Evolutionary conservation across 2,888 invertebrate genomes (phyloP).

Genomic region (Melolontha melolontha): DNA sequence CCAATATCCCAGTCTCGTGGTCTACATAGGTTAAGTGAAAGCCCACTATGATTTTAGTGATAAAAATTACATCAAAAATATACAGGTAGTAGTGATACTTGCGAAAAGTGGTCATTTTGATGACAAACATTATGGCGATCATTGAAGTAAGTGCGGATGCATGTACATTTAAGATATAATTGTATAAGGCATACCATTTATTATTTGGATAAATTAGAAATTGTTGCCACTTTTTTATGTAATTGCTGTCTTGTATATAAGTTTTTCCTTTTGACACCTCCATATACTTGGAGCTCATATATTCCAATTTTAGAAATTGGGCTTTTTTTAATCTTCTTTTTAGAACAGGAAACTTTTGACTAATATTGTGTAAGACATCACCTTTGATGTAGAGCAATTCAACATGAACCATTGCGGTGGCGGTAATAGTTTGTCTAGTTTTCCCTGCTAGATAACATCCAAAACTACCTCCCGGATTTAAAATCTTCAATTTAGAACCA

Average conservation of each 20-base stretch:
- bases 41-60: slow-evolving; percentile 25
- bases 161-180: slow-evolving; percentile 34
- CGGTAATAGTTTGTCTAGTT: slow-evolving; percentile 44
- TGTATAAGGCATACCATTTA: slow-evolving; percentile 20
- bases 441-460: slow-evolving; percentile 24
- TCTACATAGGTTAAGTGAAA: slow-evolving; percentile 35
- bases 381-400: slow-evolving; percentile 43
- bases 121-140: slow-evolving; percentile 19
- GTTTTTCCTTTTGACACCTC: not conserved
- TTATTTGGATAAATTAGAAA: slow-evolving; percentile 36
- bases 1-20: slow-evolving; percentile 38
- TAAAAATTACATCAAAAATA: slow-evolving; percentile 36
- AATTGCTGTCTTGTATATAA: not conserved
- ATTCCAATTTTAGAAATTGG: slow-evolving; percentile 34
- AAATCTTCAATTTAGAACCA: slow-evolving; percentile 27
- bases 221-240: slow-evolving; percentile 16
- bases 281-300: slow-evolving; percentile 4
- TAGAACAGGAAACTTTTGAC: slow-evolving; percentile 18
- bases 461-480: slow-evolving; percentile 32
- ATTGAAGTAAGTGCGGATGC: slow-evolving; percentile 28
- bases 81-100: slow-evolving; percentile 14
- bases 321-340: slow-evolving; percentile 28
- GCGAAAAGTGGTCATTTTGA: slow-evolving; percentile 4
- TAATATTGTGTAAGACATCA: slow-evolving; percentile 3
- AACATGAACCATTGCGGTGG: slow-evolving; percentile 45